Evolutionary conservation across 2,888 invertebrate genomes (phyloP).

Genomic region (Electrophaes corylata): DNA sequence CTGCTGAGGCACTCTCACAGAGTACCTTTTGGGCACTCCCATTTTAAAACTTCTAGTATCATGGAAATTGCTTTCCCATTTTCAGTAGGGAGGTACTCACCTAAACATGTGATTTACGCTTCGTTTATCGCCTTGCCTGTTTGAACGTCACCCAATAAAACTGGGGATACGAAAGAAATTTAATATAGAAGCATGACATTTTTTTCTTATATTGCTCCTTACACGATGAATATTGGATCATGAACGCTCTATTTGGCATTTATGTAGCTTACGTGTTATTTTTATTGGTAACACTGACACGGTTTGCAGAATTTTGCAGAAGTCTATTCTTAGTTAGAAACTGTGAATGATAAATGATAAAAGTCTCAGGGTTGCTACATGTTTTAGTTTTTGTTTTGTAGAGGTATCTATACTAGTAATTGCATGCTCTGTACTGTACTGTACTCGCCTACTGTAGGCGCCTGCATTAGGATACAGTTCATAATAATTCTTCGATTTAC

Average conservation of each 20-base stretch:
- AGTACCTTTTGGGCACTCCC: no score
- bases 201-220: slow-evolving; percentile 27
- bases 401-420: no score
- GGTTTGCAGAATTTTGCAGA: neutral
- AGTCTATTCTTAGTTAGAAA: no score
- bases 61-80: neutral
- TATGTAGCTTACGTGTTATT: slow-evolving; percentile 4
- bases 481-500: no score
- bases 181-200: slow-evolving; percentile 31
- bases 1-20: no score
- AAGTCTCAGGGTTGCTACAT: no score
- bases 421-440: no score
- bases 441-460: no score
- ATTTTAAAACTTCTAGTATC: no score
- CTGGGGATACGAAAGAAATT: slow-evolving; percentile 28
- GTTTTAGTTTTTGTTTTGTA: no score
- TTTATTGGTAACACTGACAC: neutral
- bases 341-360: no score
- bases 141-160: slow-evolving; percentile 11
- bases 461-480: no score
- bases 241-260: slow-evolving; percentile 13
- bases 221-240: slow-evolving; percentile 15
- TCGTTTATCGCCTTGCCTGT: slow-evolving; percentile 4
- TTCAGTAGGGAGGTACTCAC: neutral
- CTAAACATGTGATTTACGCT: slow-evolving; percentile 10